Conservation (phyloP, 2,888 invertebrate species). For the Eristalis intricaria region DNA sequence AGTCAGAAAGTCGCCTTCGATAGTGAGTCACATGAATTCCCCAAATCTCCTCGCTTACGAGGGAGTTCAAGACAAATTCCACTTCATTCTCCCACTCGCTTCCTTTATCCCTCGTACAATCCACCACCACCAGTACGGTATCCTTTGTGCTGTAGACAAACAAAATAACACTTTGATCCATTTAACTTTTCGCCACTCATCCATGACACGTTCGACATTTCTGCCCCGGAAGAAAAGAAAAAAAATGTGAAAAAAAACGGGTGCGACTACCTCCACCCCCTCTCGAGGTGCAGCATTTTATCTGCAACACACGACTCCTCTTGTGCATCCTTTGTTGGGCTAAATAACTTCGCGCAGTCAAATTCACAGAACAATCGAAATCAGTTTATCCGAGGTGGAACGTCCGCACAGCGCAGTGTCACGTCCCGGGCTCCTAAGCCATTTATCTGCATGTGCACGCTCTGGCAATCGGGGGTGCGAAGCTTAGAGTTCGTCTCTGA, state of each 20-base stretch:
- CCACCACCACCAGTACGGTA: background rate
- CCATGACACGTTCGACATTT: slow-evolving; percentile 54
- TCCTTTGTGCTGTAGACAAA: slow-evolving; percentile 13
- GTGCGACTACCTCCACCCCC: background rate
- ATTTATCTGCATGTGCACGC: slow-evolving; percentile 61
- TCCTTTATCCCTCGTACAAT: too few relatives aligned
- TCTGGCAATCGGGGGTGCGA: slow-evolving; percentile 46
- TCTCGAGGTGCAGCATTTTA: slow-evolving; percentile 49
- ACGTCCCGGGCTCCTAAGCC: slow-evolving; percentile 47
- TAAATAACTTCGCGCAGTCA: slow-evolving; percentile 41
- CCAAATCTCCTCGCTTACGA: background rate
- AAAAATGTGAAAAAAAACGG: background rate
- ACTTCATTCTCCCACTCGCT: background rate
- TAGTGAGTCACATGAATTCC: background rate
- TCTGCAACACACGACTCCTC: slow-evolving; percentile 33
- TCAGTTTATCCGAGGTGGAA: slow-evolving; percentile 50
- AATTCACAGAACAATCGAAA: slow-evolving; percentile 57
- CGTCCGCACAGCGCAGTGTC: slow-evolving; percentile 17
- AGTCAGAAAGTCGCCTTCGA: background rate
- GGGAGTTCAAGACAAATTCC: background rate
- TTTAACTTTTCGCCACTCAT: slow-evolving; percentile 62
- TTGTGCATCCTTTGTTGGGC: background rate
- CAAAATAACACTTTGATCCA: slow-evolving; percentile 53
- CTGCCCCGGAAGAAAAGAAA: background rate
- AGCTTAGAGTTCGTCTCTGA: slow-evolving; percentile 57